These are phyloP conservation scores for Folsomia candida DNA, from an alignment of 2,888 invertebrate genomes.

Conservation along the genomic window DNA sequence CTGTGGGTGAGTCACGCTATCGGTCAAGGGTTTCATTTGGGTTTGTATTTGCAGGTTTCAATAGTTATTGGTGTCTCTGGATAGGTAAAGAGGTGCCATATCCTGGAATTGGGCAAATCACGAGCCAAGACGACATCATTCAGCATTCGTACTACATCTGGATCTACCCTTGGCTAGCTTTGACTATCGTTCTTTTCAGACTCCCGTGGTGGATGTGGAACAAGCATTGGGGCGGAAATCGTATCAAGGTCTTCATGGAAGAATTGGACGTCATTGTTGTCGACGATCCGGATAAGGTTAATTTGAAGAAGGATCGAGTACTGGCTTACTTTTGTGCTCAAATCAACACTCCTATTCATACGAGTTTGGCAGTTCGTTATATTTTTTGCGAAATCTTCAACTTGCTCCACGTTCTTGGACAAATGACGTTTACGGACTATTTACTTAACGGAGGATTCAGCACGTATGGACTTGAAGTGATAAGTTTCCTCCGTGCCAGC, in stretches of 20 bases:
- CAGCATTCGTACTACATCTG: not conserved
- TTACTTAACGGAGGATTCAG: not conserved
- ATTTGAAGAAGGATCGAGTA: not conserved
- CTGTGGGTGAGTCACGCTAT: not conserved
- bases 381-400: constrained; percentile 1
- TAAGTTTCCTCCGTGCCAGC: too few relatives aligned
- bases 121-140: not conserved
- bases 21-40: not conserved
- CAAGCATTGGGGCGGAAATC: not conserved
- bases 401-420: not conserved
- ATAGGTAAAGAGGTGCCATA: not conserved
- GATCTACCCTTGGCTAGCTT: not conserved
- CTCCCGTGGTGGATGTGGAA: constrained; percentile 1
- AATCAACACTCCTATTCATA: not conserved
- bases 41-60: not conserved
- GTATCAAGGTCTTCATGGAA: not conserved
- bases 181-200: not conserved
- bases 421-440: not conserved
- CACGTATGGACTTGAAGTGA: not conserved
- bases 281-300: not conserved
- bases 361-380: not conserved
- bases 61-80: not conserved
- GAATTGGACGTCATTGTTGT: not conserved
- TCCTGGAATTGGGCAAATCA: not conserved
- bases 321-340: not conserved